phyloP scores from a whole-genome alignment of 2,888 invertebrate species.

The Subacronicta megacephala region DNA sequence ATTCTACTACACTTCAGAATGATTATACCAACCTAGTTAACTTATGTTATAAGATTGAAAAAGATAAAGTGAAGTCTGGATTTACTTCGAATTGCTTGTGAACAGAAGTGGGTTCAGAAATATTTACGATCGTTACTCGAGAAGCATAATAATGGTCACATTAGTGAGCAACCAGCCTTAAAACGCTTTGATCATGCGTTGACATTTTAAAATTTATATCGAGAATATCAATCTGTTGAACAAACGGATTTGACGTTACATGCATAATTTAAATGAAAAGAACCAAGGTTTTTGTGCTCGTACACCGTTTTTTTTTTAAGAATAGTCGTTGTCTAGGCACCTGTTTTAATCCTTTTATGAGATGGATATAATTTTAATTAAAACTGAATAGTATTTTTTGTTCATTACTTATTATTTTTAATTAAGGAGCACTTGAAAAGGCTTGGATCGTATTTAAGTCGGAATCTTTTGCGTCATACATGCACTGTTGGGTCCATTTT shows the following conservation, averaged over 20 bases:
- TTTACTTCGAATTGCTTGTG: constrained; percentile 38
- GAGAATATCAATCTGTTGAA: constrained; percentile 28
- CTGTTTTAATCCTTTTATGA: constrained; percentile 5
- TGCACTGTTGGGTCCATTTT: too few species aligned
- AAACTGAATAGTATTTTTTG: constrained; percentile 6
- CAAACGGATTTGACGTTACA: constrained; percentile 1
- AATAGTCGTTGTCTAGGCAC: background rate
- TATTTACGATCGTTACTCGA: constrained; percentile 38
- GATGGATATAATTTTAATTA: constrained; percentile 6
- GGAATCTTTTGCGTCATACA: too few species aligned
- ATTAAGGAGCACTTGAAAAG: too few species aligned
- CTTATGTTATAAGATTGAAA: too few species aligned
- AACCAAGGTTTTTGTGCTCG: constrained; percentile 17
- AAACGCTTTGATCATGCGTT: constrained; percentile 40
- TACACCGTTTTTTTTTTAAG: constrained; percentile 6
- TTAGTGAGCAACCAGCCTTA: constrained; percentile 30
- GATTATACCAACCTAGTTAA: too few species aligned
- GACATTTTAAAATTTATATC: constrained; percentile 35
- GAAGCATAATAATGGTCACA: constrained; percentile 44
- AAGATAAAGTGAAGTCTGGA: constrained; percentile 12
- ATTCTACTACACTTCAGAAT: too few species aligned
- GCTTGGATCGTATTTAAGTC: too few species aligned
- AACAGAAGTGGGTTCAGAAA: constrained; percentile 39
- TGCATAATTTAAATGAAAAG: constrained; percentile 26
- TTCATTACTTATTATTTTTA: background rate